phyloP scores from a whole-genome alignment of 2,113 vertebrate species.

The Lepus timidus region DNA sequence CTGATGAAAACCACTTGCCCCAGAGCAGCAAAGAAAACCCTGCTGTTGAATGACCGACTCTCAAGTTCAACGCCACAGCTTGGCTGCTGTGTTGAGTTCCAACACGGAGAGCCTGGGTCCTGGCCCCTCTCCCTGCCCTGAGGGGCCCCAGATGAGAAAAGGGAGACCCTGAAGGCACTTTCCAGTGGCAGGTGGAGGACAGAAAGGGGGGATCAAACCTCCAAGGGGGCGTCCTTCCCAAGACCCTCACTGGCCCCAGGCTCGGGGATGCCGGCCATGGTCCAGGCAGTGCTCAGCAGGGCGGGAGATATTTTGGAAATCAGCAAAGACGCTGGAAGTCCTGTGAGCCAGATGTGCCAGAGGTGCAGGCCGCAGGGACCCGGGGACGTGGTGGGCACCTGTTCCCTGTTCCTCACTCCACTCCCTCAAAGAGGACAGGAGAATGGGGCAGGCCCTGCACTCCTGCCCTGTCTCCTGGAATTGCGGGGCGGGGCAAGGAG shows the following conservation, averaged over 20 bases:
- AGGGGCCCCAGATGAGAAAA: no score
- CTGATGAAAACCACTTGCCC: constrained; percentile 43
- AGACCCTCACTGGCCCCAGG: not conserved
- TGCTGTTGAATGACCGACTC: not conserved
- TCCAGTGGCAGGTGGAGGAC: no score
- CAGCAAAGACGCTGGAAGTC: not conserved
- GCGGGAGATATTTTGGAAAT: not conserved
- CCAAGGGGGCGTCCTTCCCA: not conserved
- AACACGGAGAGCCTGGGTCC: not conserved
- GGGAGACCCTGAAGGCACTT: no score
- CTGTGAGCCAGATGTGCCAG: not conserved
- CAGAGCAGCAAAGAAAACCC: not conserved
- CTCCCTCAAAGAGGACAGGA: not conserved
- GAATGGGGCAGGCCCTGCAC: not conserved
- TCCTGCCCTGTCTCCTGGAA: no score
- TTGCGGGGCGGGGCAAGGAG: accelerated
- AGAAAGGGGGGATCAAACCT: not conserved
- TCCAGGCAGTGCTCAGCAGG: not conserved
- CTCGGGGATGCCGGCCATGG: not conserved
- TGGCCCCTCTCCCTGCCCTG: no score
- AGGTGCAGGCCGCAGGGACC: not conserved
- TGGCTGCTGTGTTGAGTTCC: not conserved
- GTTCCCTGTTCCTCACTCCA: not conserved
- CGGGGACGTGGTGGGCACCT: not conserved
- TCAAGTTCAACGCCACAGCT: not conserved